Evolutionary conservation across 2,888 invertebrate genomes (phyloP), one percentile per base, ranked within the genome.

Genomic region (Autographa gamma): DNA sequence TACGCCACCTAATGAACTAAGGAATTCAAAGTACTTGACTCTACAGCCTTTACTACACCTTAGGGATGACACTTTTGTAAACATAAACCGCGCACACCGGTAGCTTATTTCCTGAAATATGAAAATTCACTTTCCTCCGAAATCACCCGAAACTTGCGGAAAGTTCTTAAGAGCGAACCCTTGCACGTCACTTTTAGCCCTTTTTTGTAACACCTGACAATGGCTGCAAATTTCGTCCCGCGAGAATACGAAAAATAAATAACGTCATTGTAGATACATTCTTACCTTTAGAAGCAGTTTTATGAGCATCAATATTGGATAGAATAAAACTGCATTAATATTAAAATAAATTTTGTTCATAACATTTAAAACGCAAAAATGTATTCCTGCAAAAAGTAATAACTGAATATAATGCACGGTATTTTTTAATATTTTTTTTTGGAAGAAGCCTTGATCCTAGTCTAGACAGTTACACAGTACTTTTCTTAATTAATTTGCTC

Each of bases 161-260:
- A 86, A 89, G 81, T 86, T 88, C 84, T 79, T 77, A 81, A 83
- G 75, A 84, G 80, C 78, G 77, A 85, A 85, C 85, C 84, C 80
- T 85, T 85, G 80, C 84, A 74, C 79, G 78, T 82, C 79, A 83
- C 79, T 86, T 86, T 84, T 81, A 77, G 76, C 79, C 83, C 79
- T 86, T 85, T 88, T 81, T 68, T 83, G 77, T 48, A 73, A 85
- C 81, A 85, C 74, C 80, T 85, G 80, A 92, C 92, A 92, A 92
- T 91, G 76, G 88, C 69, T 80, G 72, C 86, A 89, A 91, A 90
- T 90, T 89, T 78, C 61, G 63, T 76, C 83, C 75, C 69, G 73
- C 8, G 74, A 64, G 74, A 69, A 34, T 72, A 59, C 14, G 31
- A 32, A 60, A 13, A 32, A 38, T 7, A 67, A 74, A 69, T 56